Evolutionary conservation across 2,888 invertebrate species (phyloP).

Genomic region (Graphium colonna): DNA sequence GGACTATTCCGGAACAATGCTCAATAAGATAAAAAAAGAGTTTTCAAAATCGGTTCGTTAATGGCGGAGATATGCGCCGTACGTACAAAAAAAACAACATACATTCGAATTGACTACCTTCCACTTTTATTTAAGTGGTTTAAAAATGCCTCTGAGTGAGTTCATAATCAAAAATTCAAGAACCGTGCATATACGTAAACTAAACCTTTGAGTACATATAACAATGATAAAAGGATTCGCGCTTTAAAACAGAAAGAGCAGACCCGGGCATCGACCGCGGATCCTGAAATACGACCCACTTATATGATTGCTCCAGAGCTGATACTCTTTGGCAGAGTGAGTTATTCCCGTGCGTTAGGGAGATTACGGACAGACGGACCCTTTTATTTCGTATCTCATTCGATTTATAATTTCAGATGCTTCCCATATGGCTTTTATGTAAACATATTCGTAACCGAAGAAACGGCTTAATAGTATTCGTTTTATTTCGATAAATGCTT

Average conservation of each 20-base stretch:
- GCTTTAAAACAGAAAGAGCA: slow-evolving; percentile 3
- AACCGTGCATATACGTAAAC: neutral
- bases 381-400: slow-evolving; percentile 10
- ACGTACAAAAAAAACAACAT: too few relatives aligned
- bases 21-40: too few relatives aligned
- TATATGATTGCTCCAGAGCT: slow-evolving; percentile 46
- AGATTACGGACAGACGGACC: slow-evolving; percentile 3
- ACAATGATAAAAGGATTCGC: neutral
- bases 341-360: slow-evolving; percentile 5
- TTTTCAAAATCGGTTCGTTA: too few relatives aligned
- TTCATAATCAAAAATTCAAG: neutral
- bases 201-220: too few relatives aligned
- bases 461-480: too few relatives aligned
- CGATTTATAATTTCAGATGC: slow-evolving; percentile 9
- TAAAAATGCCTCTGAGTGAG: neutral
- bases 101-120: too few relatives aligned
- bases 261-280: slow-evolving; percentile 29
- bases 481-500: too few relatives aligned
- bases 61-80: too few relatives aligned
- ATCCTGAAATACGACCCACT: slow-evolving; percentile 52
- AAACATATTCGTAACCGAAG: too few relatives aligned
- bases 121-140: neutral
- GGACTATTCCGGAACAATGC: too few relatives aligned
- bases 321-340: neutral
- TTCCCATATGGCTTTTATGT: neutral